Base-by-base conservation (phyloP, 1,140 invertebrate genomes). In the Tetragnatha versicolor region DNA sequence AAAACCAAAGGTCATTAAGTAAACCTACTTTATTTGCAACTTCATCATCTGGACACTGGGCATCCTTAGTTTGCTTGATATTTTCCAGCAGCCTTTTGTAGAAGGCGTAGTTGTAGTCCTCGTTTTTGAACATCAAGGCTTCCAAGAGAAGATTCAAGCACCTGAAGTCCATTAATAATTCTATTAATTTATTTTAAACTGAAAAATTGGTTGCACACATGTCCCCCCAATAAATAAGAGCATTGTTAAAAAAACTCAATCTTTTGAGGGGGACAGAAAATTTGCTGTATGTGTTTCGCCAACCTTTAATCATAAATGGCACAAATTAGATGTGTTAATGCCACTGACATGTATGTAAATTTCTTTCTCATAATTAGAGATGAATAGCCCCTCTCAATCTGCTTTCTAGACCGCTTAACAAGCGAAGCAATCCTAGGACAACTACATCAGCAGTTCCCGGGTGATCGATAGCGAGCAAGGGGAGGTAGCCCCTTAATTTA, bases 81-180 rank as follows among this genome's bases (percentile, higher is more conserved):
- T 80, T 90, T 83, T 98, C 95, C 58, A 98, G 90, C 20, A 98
- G 89, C 92, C 89, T 84, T 51, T 96, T 95, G 84, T 97, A 98
- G 87, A 98, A 98, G n/a, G 93, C 91, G 86, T 94, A 96, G 84
- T 93, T 97, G 86, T 97, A 98, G 83, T 93, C 93, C 83, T 98
- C 96, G 83, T 94, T 96, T 85, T 95, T 95, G 0, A 90, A 92
- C 78, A 98, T 95, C 2, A 98, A 88, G 6, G 96, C 95, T 85
- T 98, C 97, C 81, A 98, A 86, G 55, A 98, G 91, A 84, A 97
- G 97, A 91, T 93, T 96, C 10, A 98, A 87, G 86, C 96, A 98
- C 82, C 86, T 87, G 60, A 39, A 82, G 79, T 17, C n/a, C n/a
- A n/a, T n/a, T n/a, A n/a, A n/a, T 7, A 53, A 39, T n/a, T n/a